Evolutionary conservation across 2,797 vertebrate species (phyloP).

Genomic region (Arctocebus calabarensis): DNA sequence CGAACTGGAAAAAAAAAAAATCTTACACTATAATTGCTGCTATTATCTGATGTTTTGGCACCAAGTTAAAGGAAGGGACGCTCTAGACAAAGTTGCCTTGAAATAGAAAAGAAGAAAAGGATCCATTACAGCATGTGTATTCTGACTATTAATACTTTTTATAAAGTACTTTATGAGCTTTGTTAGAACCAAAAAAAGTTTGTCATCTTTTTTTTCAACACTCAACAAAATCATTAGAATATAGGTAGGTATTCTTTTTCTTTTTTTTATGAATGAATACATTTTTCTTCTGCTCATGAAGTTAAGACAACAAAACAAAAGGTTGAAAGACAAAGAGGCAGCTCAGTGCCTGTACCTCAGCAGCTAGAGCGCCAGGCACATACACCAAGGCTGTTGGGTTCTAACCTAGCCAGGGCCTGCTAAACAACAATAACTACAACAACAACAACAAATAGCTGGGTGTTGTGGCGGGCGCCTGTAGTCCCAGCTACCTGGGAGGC

Average conservation of each 20-base stretch:
- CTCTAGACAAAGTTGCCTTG: not conserved
- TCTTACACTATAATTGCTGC: not conserved
- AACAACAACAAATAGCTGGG: too few species aligned
- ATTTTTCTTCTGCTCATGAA: too few species aligned
- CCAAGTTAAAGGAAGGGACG: not conserved
- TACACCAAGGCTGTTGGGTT: too few species aligned
- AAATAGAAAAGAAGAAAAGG: not conserved
- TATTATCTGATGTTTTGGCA: not conserved
- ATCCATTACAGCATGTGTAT: not conserved
- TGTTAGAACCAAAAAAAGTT: not conserved
- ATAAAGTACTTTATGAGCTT: not conserved
- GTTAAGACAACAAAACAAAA: too few species aligned
- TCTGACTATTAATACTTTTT: not conserved
- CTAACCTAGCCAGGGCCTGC: too few species aligned
- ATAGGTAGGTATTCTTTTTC: not conserved
- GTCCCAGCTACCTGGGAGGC: too few species aligned
- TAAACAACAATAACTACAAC: too few species aligned
- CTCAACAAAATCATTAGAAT: not conserved
- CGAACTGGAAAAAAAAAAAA: slow-evolving; percentile 40
- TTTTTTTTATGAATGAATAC: too few species aligned
- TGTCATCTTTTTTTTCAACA: not conserved
- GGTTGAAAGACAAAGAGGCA: too few species aligned
- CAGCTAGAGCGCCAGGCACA: too few species aligned
- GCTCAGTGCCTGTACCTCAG: too few species aligned
- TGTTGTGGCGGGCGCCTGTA: too few species aligned